phyloP scores from a whole-genome alignment of 1,140 invertebrate species.

The Solenopsis invicta region DNA sequence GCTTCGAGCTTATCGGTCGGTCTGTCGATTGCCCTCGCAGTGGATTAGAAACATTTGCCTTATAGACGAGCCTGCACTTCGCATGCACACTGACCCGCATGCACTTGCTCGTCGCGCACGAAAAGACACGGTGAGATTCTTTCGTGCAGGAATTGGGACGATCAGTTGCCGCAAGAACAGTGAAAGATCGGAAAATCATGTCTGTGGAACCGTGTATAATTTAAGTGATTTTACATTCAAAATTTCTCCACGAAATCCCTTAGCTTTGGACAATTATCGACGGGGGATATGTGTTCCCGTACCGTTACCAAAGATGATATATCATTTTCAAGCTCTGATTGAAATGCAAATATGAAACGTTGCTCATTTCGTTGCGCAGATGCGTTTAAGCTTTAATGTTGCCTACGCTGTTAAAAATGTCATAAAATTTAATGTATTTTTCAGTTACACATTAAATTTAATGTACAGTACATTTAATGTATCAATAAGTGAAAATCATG shows the following conservation, averaged over 20 bases:
- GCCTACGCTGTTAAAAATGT: too few relatives aligned
- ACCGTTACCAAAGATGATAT: slow-evolving; percentile 12
- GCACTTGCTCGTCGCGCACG: slow-evolving; percentile 3
- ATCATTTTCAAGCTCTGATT: slow-evolving; percentile 22
- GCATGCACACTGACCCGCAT: slow-evolving; percentile 7
- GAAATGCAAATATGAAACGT: background rate
- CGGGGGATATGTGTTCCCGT: background rate
- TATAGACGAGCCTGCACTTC: background rate
- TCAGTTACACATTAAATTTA: too few relatives aligned
- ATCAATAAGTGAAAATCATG: too few relatives aligned
- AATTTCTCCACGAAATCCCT: slow-evolving; percentile 18
- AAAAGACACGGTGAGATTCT: slow-evolving; percentile 7
- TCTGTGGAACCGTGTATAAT: background rate
- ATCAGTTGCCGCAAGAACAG: slow-evolving; percentile 18
- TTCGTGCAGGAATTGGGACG: slow-evolving; percentile 18
- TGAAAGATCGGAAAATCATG: slow-evolving; percentile 20
- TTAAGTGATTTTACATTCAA: slow-evolving; percentile 7
- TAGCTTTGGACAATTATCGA: slow-evolving; percentile 5
- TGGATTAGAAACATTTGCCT: slow-evolving; percentile 50
- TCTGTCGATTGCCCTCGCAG: background rate
- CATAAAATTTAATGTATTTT: too few relatives aligned
- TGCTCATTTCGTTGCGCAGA: background rate
- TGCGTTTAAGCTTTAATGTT: background rate
- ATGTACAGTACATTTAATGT: too few relatives aligned
- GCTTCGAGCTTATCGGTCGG: slow-evolving; percentile 34